Base-by-base conservation (phyloP, 2,797 vertebrate species). In the Lacerta agilis region DNA sequence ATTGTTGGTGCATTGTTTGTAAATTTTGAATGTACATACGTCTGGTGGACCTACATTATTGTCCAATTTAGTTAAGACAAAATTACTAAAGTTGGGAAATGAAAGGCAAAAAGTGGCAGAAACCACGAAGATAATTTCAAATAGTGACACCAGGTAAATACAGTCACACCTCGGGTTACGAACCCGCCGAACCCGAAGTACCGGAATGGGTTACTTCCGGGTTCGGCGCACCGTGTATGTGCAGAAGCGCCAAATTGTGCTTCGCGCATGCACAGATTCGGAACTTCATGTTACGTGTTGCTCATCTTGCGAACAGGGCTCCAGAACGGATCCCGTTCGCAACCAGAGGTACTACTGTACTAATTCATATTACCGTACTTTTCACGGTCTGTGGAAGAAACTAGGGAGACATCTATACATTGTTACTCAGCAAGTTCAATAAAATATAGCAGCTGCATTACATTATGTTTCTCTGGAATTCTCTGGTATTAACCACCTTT, bases 401-500 rank as follows among this genome's bases (percentile, higher is more conserved):
- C 1, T 6, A 72, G 41, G 9, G 5, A 38, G 0, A 2, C 27
- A 58, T 3, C 81, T 17, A 38, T 23, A 33, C 64, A 3, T 33
- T 72, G 71, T 33, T 33, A 23, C 36, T 38, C 33, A 71, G 11
- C 69, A 73, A 18, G 18, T 15, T 73, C 20, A 20, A 73, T 17
- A 2, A 73, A 73, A 36, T 72, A 72, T 15, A 64, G 5, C 61
- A 64, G 20, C 61, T 64, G 61, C 20, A 23, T 64, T 64, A 23
- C 49, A 15, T 55, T 55, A 55, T 55, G 49, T 1, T 69, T 29
- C 71, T 82, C 77, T 8, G 33, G 66, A 77, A 80, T n/a, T 43
- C 43, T 23, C 5, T 3, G 49, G 3, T 18, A 20, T 25, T 9
- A 10, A 20, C 3, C 0, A 0, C 8, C 11, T 0, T 1, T 2